phyloP scores from a whole-genome alignment of 35 echinoderm and acorn worm genomes.

The Apostichopus japonicus region DNA sequence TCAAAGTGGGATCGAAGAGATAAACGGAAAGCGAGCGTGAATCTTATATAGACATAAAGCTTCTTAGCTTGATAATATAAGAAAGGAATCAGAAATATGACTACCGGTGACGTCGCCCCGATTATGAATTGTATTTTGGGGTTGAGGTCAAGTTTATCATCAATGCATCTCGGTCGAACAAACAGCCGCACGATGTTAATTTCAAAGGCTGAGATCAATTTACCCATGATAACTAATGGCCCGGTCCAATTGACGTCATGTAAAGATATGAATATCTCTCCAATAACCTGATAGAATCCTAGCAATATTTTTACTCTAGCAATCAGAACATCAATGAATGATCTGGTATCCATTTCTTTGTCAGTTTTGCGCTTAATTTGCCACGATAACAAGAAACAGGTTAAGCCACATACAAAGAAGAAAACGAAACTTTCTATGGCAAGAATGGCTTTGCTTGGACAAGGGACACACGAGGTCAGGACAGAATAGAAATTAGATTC shows the following conservation, averaged over 20 bases:
- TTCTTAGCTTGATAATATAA: neutral
- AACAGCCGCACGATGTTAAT: constrained; percentile 26
- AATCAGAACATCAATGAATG: neutral
- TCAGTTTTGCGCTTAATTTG: neutral
- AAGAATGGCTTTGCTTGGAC: neutral
- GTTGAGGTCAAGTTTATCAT: neutral
- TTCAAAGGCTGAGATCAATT: constrained; percentile 15
- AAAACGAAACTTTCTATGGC: neutral
- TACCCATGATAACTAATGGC: neutral
- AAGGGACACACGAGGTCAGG: neutral
- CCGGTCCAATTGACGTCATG: constrained; percentile 34
- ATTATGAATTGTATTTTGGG: constrained; percentile 46
- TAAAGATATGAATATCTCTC: constrained; percentile 33
- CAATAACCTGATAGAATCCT: constrained; percentile 47
- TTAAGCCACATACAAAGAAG: neutral
- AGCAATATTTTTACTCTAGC: constrained; percentile 40
- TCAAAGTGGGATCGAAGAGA: neutral
- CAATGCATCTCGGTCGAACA: constrained; percentile 4
- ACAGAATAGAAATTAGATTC: constrained; percentile 2
- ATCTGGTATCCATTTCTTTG: neutral
- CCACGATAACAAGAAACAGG: neutral
- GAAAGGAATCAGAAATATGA: neutral
- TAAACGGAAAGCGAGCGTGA: too few relatives aligned
- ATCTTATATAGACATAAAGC: neutral
- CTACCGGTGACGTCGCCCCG: neutral